Evolutionary conservation across 2,888 invertebrate genomes (phyloP), one percentile per base, ranked within the genome.

Genomic region (Electrophaes corylata): DNA sequence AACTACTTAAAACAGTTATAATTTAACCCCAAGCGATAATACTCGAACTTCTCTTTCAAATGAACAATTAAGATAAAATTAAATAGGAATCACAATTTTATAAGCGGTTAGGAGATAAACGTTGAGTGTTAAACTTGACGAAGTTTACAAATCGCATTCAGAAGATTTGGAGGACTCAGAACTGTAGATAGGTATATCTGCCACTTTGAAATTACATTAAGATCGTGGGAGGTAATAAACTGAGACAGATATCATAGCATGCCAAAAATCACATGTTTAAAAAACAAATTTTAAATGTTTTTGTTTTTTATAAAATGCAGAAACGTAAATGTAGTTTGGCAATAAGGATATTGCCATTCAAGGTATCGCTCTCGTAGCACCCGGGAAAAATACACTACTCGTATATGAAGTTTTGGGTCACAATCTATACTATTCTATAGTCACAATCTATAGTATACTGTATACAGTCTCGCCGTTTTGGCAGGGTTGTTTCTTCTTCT

Each of bases 51-150:
- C 77, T 72, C 78, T 81, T 86, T 85, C 77, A 87, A 84, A 83
- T 84, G 74, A 82, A 84, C 83, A 84, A 84, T 89, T 83, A 87
- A 87, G 88, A 88, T 88, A 86, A 88, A 86, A 88, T 88, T 86
- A 86, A 83, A 83, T 82, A 83, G 81, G 79, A 88, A 89, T 89
- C 88, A 86, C 88, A 88, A 90, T 88, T 86, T 87, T 87, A 86
- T 86, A 86, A 88, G 84, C 83, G 83, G 80, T 85, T 78, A 71
- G 70, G 79, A 88, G 89, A 91, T 90, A 89, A 89, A 84, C 84
- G 84, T 79, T 82, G 81, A 86, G 83, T 84, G 86, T 83, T 86
- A 84, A 89, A 88, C 84, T 88, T 83, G 79, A 73, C 73, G 75
- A 79, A 85, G 83, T 88, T 83, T 65, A 57, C 63, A 67, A 76